phyloP scores from a whole-genome alignment of 1,140 invertebrate genomes.

The Mamestra configurata region DNA sequence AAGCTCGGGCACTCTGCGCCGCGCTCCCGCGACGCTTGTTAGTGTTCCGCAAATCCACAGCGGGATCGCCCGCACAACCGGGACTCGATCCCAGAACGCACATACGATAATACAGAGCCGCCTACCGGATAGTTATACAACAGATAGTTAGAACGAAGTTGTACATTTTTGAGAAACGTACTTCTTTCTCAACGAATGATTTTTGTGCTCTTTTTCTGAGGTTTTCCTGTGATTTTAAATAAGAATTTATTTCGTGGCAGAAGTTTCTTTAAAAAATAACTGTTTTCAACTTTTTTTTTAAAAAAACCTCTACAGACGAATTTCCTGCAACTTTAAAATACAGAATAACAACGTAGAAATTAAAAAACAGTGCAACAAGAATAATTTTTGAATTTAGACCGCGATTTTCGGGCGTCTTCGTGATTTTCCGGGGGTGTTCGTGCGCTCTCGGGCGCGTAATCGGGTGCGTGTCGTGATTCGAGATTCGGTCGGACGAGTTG shows the following conservation, averaged over 20 bases:
- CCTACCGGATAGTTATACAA: conserved; percentile 75
- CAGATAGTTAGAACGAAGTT: conserved; percentile 37
- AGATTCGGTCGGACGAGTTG: conserved; percentile 92
- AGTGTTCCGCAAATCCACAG: conserved; percentile 86
- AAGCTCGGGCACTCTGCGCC: conserved; percentile 82
- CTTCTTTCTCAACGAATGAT: background rate
- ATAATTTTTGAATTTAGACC: conserved; percentile 58
- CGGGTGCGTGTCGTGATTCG: conserved; percentile 82
- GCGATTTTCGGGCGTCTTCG: conserved; percentile 64
- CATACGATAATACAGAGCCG: conserved; percentile 82
- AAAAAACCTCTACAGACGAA: background rate
- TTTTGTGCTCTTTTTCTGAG: conserved; percentile 45
- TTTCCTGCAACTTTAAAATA: background rate
- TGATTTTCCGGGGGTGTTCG: conserved; percentile 77
- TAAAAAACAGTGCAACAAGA: conserved; percentile 29
- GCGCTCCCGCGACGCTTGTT: conserved; percentile 87
- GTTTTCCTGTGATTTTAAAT: conserved; percentile 49
- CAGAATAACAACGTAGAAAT: background rate
- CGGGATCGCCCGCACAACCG: conserved; percentile 85
- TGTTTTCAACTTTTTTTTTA: conserved; percentile 25
- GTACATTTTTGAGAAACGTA: conserved; percentile 7
- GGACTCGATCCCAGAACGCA: conserved; percentile 82
- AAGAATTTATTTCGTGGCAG: conserved; percentile 51
- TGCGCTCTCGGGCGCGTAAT: conserved; percentile 74
- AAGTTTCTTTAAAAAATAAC: background rate